Conservation (phyloP, 2,797 vertebrate species). For the Vespertilio murinus region DNA sequence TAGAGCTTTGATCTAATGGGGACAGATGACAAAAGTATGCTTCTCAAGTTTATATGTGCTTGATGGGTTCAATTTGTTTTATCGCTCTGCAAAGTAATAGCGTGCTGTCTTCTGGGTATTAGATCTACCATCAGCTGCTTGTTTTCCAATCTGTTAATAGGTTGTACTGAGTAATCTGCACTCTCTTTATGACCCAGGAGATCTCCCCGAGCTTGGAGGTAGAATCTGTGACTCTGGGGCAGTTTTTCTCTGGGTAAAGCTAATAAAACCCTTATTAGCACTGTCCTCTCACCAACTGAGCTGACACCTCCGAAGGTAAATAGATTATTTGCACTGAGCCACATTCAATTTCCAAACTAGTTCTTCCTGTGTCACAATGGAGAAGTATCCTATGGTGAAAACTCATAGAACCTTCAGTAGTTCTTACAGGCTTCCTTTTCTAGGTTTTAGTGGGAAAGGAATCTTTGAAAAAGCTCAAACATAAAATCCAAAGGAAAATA, state of each 20-base stretch:
- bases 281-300: slow-evolving; percentile 20
- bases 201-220: not conserved
- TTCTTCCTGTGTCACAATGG: not conserved
- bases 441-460: not conserved
- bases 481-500: slow-evolving; percentile 26
- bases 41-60: not conserved
- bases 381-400: not conserved
- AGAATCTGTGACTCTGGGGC: slow-evolving; percentile 28
- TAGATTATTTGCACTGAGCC: slow-evolving; percentile 22
- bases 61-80: slow-evolving; percentile 29
- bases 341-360: not conserved
- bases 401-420: not conserved
- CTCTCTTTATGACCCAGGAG: slow-evolving; percentile 51
- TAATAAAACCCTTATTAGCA: slow-evolving; percentile 62
- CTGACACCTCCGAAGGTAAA: slow-evolving; percentile 45
- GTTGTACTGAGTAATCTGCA: slow-evolving; percentile 23
- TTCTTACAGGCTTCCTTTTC: not conserved
- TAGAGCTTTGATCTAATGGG: not conserved
- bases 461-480: slow-evolving; percentile 17
- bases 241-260: slow-evolving; percentile 39
- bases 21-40: not conserved
- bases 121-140: not conserved
- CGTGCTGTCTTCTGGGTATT: slow-evolving; percentile 16
- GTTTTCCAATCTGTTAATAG: slow-evolving; percentile 55
- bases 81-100: slow-evolving; percentile 6